Evolutionary conservation across 2,888 invertebrate species (phyloP), one percentile per base, ranked within the genome.

Genomic region (Cyaniris semiargus): DNA sequence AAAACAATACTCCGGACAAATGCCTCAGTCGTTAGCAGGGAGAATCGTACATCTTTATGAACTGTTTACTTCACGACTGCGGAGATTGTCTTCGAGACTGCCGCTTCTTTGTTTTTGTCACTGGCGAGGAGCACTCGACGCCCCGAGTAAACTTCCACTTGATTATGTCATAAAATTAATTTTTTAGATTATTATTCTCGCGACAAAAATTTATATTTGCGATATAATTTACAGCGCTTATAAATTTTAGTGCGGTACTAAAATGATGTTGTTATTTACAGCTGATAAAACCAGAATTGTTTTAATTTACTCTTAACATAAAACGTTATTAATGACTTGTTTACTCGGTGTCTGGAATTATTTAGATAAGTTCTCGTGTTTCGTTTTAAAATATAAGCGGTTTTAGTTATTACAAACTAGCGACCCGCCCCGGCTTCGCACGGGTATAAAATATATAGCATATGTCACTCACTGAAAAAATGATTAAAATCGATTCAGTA

Each of bases 1-100:
- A 90, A 93, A 91, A 93, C 92, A 93, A 92, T 91, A 88, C 89
- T 87, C 85, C 85, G 85, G 88, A 89, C 90, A 89, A 91, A 90
- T 88, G 89, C 87, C 87, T 89, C 83, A 87, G 88, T 90, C 89
- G 89, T 90, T 90, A 89, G 86, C 85, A 84, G 85, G 86, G 85
- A 88, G 85, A 88, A 88, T 86, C 86, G 88, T 89, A 89, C 86
- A 89, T 89, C 89, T 91, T 90, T 90, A 91, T 90, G 88, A 89
- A 90, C 88, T 88, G 88, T 90, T 91, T 89, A 88, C 87, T 86
- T 83, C 83, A 83, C 86, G 84, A 84, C 86, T 87, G 86, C 85
- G 82, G 83, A 86, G 76, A 88, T 88, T 86, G 86, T 86, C 84
- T 84, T 76, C 66, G 58, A 34, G 34, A 48, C 56, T 72, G 72